Evolutionary conservation across 1,140 invertebrate species (phyloP).

Genomic region (Ips typographus): DNA sequence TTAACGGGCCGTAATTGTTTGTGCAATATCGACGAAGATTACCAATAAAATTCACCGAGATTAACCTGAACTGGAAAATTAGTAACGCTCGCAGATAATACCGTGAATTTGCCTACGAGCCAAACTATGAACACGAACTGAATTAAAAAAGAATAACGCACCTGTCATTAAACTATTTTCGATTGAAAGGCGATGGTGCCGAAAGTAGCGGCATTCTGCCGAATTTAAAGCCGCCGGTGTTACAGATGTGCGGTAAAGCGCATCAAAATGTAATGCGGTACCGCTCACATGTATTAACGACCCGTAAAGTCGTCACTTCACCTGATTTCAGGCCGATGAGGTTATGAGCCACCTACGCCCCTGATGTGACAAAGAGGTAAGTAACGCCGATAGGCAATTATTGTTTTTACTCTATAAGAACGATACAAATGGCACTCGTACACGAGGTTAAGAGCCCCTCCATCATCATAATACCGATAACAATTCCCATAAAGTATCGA

Average conservation of each 20-base stretch:
- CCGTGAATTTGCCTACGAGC: too few species aligned
- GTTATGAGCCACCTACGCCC: too few species aligned
- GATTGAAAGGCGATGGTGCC: neutral
- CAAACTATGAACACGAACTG: too few species aligned
- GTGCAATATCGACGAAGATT: too few species aligned
- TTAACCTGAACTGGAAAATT: too few species aligned
- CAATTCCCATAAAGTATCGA: conserved; percentile 33
- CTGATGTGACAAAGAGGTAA: too few species aligned
- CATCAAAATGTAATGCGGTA: neutral
- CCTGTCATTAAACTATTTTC: neutral
- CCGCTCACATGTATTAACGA: neutral
- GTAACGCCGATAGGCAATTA: conserved; percentile 16
- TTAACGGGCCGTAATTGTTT: too few species aligned
- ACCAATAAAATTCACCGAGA: too few species aligned
- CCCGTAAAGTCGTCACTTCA: neutral
- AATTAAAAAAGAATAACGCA: too few species aligned
- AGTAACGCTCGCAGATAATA: too few species aligned
- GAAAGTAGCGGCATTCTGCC: neutral
- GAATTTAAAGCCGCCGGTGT: neutral
- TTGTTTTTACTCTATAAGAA: conserved; percentile 27
- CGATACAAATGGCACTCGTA: conserved; percentile 27
- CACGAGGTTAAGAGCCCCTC: conserved; percentile 24
- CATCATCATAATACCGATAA: conserved; percentile 28
- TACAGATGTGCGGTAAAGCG: neutral
- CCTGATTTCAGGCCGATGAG: too few species aligned